Base-by-base conservation (phyloP, 2,113 vertebrate species). In the Anser brachyrhynchus region DNA sequence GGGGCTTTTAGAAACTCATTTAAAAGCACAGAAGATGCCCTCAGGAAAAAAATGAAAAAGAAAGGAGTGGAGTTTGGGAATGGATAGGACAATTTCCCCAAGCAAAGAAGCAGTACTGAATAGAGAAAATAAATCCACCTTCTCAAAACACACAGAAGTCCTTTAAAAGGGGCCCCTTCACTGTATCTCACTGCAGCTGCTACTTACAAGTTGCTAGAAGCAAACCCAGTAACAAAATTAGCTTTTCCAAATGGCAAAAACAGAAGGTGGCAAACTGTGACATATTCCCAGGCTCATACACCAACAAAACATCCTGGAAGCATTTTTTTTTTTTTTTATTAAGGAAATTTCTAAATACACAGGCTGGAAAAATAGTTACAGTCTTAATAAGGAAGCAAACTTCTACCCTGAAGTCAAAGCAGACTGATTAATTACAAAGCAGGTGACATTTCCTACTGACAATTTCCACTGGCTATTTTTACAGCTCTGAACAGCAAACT, bases 211-310 rank as follows among this genome's bases (percentile, higher is more conserved):
- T 59, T 31, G 65, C 84, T 93, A 79, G 82, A 64, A 90, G 72
- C 95, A 86, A 93, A 81, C 44, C 79, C 58, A 55, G 79, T 3
- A n/a, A 86, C 66, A 87, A 81, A 97, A 95, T 92, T 65, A 84
- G 65, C 90, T 94, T 91, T 85, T 78, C 93, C 95, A 96, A 96
- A 96, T 78, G 91, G 90, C 84, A 95, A 72, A 94, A 90, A 62
- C 95, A 96, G 95, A 82, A 87, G 90, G 91, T 90, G 87, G 43
- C 94, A 95, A 92, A 76, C 61, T 54, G 44, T 72, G 65, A 57
- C 85, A 86, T 79, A 35, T 93, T 95, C 90, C 79, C 85, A 92
- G 82, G 72, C 93, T 96, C 61, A 22, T 5, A 13, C 33, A 65
- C 28, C 51, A 72, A 57, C 66, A 85, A 93, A 92, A 79, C 13